Conservation (phyloP, 2,888 invertebrate species). For the Leptopterna dolabrata region DNA sequence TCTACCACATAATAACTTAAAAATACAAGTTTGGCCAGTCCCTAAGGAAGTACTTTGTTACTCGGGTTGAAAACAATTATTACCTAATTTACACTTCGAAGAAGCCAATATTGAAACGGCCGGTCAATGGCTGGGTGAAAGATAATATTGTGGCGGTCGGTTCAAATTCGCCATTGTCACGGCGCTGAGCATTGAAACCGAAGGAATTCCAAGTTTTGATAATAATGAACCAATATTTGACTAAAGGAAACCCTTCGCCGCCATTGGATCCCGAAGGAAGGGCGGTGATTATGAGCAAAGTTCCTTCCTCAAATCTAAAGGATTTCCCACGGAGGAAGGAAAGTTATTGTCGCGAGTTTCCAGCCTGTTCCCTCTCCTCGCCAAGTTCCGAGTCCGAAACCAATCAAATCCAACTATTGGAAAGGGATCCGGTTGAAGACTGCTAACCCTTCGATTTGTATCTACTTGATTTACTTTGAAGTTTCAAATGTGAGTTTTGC, state of each 20-base stretch:
- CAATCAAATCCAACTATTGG: slow-evolving; percentile 11
- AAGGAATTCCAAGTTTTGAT: not conserved
- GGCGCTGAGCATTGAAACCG: not conserved
- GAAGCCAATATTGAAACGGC: too few species aligned
- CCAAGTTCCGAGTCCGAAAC: not conserved
- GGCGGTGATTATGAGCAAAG: not conserved
- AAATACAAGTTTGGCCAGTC: too few species aligned
- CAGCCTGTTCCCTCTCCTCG: not conserved
- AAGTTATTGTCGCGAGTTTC: slow-evolving; percentile 2
- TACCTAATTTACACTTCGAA: too few species aligned
- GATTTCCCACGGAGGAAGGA: not conserved
- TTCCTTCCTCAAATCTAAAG: not conserved
- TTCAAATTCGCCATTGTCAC: not conserved
- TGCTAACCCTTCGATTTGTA: not conserved
- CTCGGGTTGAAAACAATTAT: too few species aligned
- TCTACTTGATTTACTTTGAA: not conserved
- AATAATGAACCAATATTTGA: not conserved
- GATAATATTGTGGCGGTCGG: not conserved
- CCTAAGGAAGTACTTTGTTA: too few species aligned
- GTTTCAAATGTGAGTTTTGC: not conserved
- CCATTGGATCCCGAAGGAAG: not conserved
- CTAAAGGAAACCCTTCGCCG: not conserved
- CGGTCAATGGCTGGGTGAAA: not conserved
- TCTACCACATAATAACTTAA: too few species aligned
- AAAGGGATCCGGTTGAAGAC: not conserved